Evolutionary conservation across 2,797 vertebrate species (phyloP), one percentile per base, ranked within the genome.

Genomic region (Pseudochromis fuscus): DNA sequence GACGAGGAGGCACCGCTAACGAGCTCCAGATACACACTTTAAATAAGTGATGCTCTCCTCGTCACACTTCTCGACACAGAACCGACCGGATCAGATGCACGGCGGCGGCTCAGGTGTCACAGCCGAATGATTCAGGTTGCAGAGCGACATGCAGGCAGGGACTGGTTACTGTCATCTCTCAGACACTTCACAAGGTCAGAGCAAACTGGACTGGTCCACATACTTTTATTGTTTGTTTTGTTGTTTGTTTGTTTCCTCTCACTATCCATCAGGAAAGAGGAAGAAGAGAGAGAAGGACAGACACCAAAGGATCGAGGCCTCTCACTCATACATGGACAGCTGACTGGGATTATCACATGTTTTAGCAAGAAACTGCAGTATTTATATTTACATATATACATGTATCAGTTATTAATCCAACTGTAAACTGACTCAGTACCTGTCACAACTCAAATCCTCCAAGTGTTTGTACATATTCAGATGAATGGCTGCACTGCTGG

Each of bases 31-130:
- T 64, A 69, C 79, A 61, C 48, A 19, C 62, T 42, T 77, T 93
- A 82, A 94, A 94, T 94, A 93, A 94, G 71, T 93, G 56, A 94
- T 91, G 79, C 19, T 55, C 51, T 44, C 6, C 25, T 38, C 31
- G 61, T 51, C 24, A 37, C 55, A 24, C 72, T 72, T 68, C 63
- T 74, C 71, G 85, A 86, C 88, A 92, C 81, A 74, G 57, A 85
- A 67, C 53, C 80, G 42, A 67, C 46, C 60, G 30, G 87, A 92
- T 94, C 90, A 85, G 79, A 86, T 92, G 62, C 72, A 68, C 52
- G 9, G 40, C 21, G 65, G 51, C 72, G 86, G 86, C 88, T 89
- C 61, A 27, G 4, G 81, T 92, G 85, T 88, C 89, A 74, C 72
- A 37, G 72, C 52, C 23, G 40, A 74, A 50, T 44, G 59, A 65